Percentiles rank a stretch among this genome's conserved stretches.
phyloP scores from a whole-genome alignment of 2,797 vertebrate species.

The Xenops minutus region DNA sequence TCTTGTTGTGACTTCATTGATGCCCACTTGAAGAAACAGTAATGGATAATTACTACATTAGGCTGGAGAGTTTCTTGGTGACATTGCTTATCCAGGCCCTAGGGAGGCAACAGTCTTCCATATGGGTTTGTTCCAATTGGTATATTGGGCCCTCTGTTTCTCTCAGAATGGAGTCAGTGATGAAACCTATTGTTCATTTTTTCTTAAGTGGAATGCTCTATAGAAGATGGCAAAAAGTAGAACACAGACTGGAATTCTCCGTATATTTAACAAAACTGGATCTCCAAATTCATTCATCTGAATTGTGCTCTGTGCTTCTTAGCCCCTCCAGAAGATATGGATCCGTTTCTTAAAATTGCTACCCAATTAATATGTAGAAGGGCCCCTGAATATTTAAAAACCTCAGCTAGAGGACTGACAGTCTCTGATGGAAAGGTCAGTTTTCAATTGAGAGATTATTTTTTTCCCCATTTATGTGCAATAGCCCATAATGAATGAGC shows the following conservation, averaged over 20 bases:
- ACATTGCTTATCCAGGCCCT: background rate
- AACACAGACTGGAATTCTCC: background rate
- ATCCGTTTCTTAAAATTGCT: background rate
- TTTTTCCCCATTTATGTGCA: background rate
- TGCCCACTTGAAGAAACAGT: background rate
- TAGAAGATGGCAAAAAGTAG: background rate
- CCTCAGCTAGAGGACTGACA: background rate
- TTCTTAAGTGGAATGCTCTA: background rate
- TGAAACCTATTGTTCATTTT: background rate
- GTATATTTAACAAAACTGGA: background rate
- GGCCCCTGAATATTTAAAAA: background rate
- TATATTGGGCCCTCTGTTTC: background rate
- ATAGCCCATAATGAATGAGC: constrained; percentile 4
- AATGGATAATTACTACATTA: background rate
- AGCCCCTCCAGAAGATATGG: background rate
- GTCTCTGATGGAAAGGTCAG: constrained; percentile 5
- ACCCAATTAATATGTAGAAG: background rate
- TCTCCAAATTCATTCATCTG: background rate
- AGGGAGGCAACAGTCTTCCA: background rate
- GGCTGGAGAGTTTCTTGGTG: background rate
- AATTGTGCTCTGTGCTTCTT: background rate
- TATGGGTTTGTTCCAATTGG: background rate
- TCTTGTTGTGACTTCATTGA: background rate
- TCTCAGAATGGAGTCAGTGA: background rate
- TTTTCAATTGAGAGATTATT: background rate